A percentile compares a stretch with the other conserved stretches of the same genome.
Evolutionary conservation across 64 coral and sea anemone species (phyloP).

Genomic region (Trachythela sp.): DNA sequence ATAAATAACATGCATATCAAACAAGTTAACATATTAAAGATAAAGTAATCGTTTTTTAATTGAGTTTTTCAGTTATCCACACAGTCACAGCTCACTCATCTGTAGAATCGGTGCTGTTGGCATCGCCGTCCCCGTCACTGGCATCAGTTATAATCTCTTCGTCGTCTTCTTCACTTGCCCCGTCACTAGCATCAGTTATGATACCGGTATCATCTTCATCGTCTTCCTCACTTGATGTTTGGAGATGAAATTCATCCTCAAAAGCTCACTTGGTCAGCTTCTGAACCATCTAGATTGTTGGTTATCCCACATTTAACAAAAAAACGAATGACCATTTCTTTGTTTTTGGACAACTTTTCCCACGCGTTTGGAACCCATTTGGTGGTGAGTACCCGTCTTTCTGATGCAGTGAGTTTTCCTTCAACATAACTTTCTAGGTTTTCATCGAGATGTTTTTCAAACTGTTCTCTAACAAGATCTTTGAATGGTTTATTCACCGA

Average conservation of each 20-base stretch:
- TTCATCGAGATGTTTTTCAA: conserved; percentile 44
- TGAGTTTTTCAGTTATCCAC: not conserved
- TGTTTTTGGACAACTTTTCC: conserved; percentile 47
- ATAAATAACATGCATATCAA: not conserved
- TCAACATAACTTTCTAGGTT: conserved; percentile 34
- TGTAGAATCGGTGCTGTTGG: not conserved
- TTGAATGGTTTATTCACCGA: conserved; percentile 44
- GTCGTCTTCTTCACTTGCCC: no score
- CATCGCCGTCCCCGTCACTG: not conserved
- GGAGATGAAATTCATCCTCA: conserved; percentile 28
- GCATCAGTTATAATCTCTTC: not conserved
- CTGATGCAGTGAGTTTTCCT: conserved; percentile 40
- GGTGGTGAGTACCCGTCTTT: conserved; percentile 49
- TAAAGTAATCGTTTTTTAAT: not conserved
- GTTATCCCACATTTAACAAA: conserved; percentile 47
- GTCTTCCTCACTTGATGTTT: not conserved
- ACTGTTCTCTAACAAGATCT: conserved; percentile 38
- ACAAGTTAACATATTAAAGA: not conserved
- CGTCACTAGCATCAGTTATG: not conserved
- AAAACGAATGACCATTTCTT: conserved; percentile 24
- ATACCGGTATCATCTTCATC: not conserved
- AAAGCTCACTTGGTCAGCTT: conserved; percentile 37
- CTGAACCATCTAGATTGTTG: conserved; percentile 23
- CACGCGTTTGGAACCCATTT: conserved; percentile 48
- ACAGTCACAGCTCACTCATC: not conserved